phyloP scores from a whole-genome alignment of 2,113 vertebrate genomes.

The Campylorhamphus procurvoides region DNA sequence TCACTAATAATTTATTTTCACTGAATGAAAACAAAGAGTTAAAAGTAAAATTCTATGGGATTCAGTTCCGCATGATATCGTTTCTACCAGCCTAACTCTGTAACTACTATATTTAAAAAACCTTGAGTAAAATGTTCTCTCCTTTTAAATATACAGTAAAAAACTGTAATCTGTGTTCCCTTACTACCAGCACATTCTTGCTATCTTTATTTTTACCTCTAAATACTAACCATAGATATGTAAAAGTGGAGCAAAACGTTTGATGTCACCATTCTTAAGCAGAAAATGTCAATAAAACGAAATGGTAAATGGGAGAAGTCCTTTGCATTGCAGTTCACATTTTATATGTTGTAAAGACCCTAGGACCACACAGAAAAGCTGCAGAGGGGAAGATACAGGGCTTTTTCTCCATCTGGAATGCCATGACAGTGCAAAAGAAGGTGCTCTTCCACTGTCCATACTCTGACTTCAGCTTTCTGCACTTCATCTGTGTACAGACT shows the following conservation, averaged over 20 bases:
- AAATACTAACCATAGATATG: neutral
- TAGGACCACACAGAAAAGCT: neutral
- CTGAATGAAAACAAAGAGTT: neutral
- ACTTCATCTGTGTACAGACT: neutral
- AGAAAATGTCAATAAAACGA: neutral
- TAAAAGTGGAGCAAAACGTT: neutral
- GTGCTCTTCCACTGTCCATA: neutral
- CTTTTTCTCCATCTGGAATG: neutral
- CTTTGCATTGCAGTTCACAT: neutral
- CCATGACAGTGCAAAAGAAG: neutral
- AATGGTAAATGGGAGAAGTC: neutral
- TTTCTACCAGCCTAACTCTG: neutral
- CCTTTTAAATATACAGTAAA: neutral
- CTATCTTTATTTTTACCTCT: neutral
- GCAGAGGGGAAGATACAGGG: neutral
- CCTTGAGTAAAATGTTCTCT: neutral
- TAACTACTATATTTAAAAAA: neutral
- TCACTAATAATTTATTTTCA: neutral
- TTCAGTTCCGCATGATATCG: neutral
- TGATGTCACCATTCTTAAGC: neutral
- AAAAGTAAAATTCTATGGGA: neutral
- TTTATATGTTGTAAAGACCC: neutral
- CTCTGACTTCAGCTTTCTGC: neutral
- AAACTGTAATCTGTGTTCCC: neutral
- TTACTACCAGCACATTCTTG: neutral